Evolutionary conservation across 1,140 invertebrate genomes (phyloP), one percentile per base, ranked within the genome.

Genomic region (Dendroctonus valens): DNA sequence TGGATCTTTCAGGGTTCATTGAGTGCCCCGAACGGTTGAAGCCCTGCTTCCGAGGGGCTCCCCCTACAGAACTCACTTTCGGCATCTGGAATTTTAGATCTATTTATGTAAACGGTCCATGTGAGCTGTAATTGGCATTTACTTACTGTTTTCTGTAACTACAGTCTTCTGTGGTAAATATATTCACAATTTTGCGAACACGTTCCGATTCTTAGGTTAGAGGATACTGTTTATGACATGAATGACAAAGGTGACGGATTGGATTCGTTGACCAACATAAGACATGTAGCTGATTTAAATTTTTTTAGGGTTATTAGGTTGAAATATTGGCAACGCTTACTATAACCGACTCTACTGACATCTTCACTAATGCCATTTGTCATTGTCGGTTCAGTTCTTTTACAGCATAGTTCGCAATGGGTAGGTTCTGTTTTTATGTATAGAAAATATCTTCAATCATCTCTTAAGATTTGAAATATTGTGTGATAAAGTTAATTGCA

Each of bases 1-100:
- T 86, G 2, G 86, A 82, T 37, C 93, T 82, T 69, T 94, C 90
- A 7, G 92, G 92, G 77, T 95, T 96, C 91, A 95, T 93, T 52
- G 91, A 94, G 80, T 94, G 91, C 15, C 83, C 84, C 41, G 89
- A 90, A 70, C 86, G 85, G 53, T 92, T 91, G 72, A 91, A 86
- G 8, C 89, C 89, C 81, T 91, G 83, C 72, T 87, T 68, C 5
- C 89, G 85, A 77, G 89, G 89, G 11, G 86, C 80, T 59, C 89
- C 88, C 69, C 83, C 77, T 5, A 81, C 78, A 58, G 86, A 87
- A 61, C 85, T 83, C 74, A 88, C 84, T 82, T 91, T 91, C 39
- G 86, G 84, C 90, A 91, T 91, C 74, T 80, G 58, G 55, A 73
- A 73, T 37, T 48, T 55, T 39, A 55, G 15, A 2, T 52, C 50